Percentiles rank a stretch among this genome's conserved stretches.
These are phyloP conservation scores for Brachyopa scutellaris DNA, from an alignment of 2,888 invertebrate species.

Conservation along the genomic window DNA sequence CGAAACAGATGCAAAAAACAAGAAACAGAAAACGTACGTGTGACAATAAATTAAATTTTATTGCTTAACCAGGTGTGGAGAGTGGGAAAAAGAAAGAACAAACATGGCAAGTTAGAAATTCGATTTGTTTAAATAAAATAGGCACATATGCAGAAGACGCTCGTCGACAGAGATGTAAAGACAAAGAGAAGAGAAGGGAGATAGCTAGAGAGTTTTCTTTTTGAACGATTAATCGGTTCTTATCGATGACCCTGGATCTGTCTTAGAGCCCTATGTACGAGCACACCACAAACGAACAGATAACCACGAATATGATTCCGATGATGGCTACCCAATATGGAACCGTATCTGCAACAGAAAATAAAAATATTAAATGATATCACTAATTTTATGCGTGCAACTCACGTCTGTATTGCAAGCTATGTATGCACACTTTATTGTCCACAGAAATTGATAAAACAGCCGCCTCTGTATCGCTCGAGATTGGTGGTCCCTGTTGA, in stretches of 20 bases:
- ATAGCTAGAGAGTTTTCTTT: neutral
- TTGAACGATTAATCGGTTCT: conserved; percentile 9
- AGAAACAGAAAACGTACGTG: no score
- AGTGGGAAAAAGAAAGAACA: neutral
- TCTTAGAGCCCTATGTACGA: conserved; percentile 90
- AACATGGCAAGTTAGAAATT: conserved; percentile 57
- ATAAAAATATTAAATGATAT: conserved; percentile 32
- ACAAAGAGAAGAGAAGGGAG: neutral
- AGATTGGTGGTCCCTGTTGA: conserved; percentile 87
- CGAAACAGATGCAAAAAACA: neutral
- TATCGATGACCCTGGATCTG: neutral
- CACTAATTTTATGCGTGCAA: neutral
- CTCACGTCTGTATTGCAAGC: conserved; percentile 91
- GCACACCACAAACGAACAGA: conserved; percentile 91
- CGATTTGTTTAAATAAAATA: conserved; percentile 40
- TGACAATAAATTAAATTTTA: conserved; percentile 30
- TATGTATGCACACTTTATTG: conserved; percentile 95
- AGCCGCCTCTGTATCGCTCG: conserved; percentile 91
- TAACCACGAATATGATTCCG: conserved; percentile 88
- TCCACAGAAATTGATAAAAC: conserved; percentile 97
- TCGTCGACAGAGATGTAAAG: neutral
- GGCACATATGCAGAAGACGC: conserved; percentile 35
- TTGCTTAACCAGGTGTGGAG: conserved; percentile 19
- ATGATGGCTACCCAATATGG: conserved; percentile 91
- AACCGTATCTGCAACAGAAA: conserved; percentile 86